Evolutionary conservation across 2,113 vertebrate genomes (phyloP).

Genomic region (Oncorhynchus masou): DNA sequence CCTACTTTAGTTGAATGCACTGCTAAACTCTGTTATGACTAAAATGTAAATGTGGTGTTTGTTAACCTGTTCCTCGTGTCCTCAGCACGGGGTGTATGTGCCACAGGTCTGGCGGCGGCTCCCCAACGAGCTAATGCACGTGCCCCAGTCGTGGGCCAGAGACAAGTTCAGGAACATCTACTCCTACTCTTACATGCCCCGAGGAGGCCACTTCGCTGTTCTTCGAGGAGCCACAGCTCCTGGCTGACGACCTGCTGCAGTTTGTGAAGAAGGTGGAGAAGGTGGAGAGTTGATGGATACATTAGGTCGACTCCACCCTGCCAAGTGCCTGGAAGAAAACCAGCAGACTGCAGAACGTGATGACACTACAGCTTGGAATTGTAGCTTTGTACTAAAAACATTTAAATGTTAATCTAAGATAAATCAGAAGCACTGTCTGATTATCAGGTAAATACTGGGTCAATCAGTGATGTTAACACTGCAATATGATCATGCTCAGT

Average conservation of each 20-base stretch:
- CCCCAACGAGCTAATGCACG: conserved; percentile 74
- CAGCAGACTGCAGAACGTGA: too few relatives aligned
- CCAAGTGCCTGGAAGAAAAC: too few relatives aligned
- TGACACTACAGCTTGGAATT: too few relatives aligned
- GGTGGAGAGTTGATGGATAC: conserved; percentile 12
- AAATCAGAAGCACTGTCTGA: too few relatives aligned
- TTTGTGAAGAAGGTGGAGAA: conserved; percentile 82
- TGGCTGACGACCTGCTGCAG: conserved; percentile 77
- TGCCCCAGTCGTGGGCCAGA: conserved; percentile 70
- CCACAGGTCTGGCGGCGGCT: conserved; percentile 85
- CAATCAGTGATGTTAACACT: too few relatives aligned
- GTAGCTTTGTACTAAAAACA: too few relatives aligned
- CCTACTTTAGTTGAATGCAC: background rate
- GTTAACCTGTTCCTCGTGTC: background rate
- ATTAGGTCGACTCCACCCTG: too few relatives aligned
- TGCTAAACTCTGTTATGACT: background rate
- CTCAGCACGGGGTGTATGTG: conserved; percentile 71
- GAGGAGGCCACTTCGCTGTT: conserved; percentile 86
- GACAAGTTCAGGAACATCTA: conserved; percentile 69
- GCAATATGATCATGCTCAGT: too few relatives aligned
- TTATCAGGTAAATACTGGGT: too few relatives aligned
- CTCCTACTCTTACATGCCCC: conserved; percentile 65
- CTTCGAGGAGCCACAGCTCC: conserved; percentile 82
- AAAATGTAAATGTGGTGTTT: background rate
- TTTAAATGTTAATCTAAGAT: too few relatives aligned